These are phyloP conservation scores for Chrosomus eos DNA, from an alignment of 2,797 vertebrate species.

Conservation along the genomic window DNA sequence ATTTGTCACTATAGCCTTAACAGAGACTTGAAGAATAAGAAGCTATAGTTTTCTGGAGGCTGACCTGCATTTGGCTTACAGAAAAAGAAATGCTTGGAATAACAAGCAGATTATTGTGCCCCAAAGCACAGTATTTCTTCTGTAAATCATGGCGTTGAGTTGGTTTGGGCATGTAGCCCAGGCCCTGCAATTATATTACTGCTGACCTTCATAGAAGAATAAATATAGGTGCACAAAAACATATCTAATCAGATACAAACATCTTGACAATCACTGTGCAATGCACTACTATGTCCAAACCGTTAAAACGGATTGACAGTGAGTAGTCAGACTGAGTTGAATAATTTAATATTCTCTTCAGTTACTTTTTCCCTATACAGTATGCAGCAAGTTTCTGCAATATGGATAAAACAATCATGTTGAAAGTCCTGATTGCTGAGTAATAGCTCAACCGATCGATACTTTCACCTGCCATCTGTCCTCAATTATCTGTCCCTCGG, in stretches of 20 bases:
- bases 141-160: not conserved
- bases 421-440: not conserved
- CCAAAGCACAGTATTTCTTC: slow-evolving; percentile 2
- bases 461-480: not conserved
- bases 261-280: not conserved
- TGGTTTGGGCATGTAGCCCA: slow-evolving; percentile 20
- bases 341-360: not conserved
- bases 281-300: not conserved
- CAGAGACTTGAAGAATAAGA: slow-evolving; percentile 1
- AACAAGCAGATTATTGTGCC: not conserved
- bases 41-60: not conserved
- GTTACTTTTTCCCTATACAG: not conserved
- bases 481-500: not conserved
- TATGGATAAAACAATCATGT: slow-evolving; percentile 22
- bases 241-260: not conserved
- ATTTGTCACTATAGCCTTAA: slow-evolving; percentile 17
- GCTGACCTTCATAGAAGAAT: slow-evolving; percentile 16
- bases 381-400: not conserved
- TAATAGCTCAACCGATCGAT: slow-evolving; percentile 1
- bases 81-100: slow-evolving; percentile 1
- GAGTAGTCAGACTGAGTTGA: not conserved
- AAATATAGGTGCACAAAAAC: slow-evolving; percentile 9
- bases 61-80: not conserved
- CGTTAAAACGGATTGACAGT: not conserved
- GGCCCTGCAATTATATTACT: not conserved